Conservation (phyloP, 2,888 invertebrate species). For the Parasteatoda lunata region DNA sequence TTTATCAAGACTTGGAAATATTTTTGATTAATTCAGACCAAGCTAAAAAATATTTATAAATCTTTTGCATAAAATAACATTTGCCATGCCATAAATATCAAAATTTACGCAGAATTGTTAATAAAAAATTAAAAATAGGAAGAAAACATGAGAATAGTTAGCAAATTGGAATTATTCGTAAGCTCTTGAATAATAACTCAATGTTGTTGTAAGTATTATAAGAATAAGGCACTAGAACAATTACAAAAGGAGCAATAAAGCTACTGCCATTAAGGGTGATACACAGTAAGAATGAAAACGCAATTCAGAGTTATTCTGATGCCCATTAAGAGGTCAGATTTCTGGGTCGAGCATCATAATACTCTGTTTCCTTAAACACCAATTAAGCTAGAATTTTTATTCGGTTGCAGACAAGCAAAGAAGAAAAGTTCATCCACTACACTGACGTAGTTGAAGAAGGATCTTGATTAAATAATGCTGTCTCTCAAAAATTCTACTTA, state of each 20-base stretch:
- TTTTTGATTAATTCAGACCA: too few relatives aligned
- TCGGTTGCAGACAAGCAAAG: not conserved
- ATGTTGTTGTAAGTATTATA: not conserved
- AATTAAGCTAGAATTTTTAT: conserved; percentile 31
- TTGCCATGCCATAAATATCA: too few relatives aligned
- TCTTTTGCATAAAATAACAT: too few relatives aligned
- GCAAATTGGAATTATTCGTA: too few relatives aligned
- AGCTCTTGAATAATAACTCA: too few relatives aligned
- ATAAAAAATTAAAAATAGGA: too few relatives aligned
- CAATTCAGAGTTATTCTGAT: not conserved
- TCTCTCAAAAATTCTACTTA: conserved; percentile 22
- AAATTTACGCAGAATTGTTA: too few relatives aligned
- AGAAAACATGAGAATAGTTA: too few relatives aligned
- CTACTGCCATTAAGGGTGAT: not conserved
- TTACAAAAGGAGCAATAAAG: not conserved
- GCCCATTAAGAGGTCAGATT: conserved; percentile 39
- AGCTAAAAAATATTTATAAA: too few relatives aligned
- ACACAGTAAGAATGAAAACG: not conserved
- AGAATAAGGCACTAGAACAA: not conserved
- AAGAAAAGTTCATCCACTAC: not conserved
- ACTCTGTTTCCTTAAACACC: conserved; percentile 24
- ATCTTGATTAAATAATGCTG: conserved; percentile 31
- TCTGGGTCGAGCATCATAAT: conserved; percentile 22
- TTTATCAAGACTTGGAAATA: too few relatives aligned
- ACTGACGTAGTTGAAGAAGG: conserved; percentile 12